A percentile compares a stretch with the other conserved stretches of the same genome.
These are phyloP conservation scores for Periophthalmus magnuspinnatus DNA, from an alignment of 2,797 vertebrate species.

Conservation along the genomic window DNA sequence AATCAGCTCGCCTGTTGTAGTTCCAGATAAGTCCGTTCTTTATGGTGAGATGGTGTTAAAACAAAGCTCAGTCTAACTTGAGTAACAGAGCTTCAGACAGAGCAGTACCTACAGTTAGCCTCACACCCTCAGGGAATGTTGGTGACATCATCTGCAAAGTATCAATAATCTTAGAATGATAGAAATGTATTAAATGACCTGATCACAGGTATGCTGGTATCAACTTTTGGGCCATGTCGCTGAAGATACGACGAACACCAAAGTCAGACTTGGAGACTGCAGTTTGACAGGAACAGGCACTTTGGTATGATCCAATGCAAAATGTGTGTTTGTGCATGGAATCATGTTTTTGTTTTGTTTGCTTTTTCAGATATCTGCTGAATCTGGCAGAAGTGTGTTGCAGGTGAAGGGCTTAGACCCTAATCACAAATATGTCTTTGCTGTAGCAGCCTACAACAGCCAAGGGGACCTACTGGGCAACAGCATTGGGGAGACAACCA, in stretches of 20 bases:
- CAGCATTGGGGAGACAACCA: constrained; percentile 82
- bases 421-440: constrained; percentile 93
- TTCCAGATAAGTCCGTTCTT: no score
- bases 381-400: constrained; percentile 76
- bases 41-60: no score
- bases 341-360: constrained; percentile 14
- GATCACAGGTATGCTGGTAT: constrained; percentile 89
- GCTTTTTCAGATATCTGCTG: constrained; percentile 80
- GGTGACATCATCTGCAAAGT: no score
- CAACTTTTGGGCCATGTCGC: constrained; percentile 82
- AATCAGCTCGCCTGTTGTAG: no score
- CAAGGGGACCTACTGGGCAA: constrained; percentile 85
- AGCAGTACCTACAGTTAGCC: no score
- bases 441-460: constrained; percentile 87
- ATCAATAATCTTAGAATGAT: background rate
- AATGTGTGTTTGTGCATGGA: background rate
- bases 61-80: no score
- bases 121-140: no score
- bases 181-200: background rate
- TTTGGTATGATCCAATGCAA: constrained; percentile 72
- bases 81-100: no score
- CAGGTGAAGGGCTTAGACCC: constrained; percentile 82
- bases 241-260: constrained; percentile 77
- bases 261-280: constrained; percentile 86
- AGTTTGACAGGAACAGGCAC: constrained; percentile 85